Percentiles rank a stretch among this genome's conserved stretches.
These are phyloP conservation scores for Eupithecia exiguata DNA, from an alignment of 2,888 invertebrate species.

Conservation along the genomic window DNA sequence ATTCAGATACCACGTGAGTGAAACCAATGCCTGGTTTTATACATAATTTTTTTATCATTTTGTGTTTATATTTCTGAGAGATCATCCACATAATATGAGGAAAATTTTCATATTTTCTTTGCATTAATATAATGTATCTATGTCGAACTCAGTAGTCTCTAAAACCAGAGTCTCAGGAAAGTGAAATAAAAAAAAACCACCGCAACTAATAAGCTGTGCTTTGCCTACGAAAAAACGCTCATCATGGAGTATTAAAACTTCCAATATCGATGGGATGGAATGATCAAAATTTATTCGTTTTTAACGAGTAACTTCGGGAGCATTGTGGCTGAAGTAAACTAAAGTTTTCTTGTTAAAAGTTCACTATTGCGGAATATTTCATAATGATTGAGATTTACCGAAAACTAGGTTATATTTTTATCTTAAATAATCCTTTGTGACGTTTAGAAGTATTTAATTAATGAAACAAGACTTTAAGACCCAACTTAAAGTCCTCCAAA, in stretches of 20 bases:
- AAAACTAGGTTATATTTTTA: slow-evolving; percentile 40
- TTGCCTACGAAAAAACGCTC: not conserved
- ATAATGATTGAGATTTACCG: slow-evolving; percentile 69
- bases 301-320: slow-evolving; percentile 73
- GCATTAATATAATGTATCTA: not conserved
- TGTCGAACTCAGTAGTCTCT: not conserved
- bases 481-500: not conserved
- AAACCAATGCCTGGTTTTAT: not conserved
- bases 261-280: slow-evolving; percentile 62
- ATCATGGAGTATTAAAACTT: not conserved
- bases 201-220: not conserved
- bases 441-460: not conserved
- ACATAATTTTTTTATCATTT: not conserved
- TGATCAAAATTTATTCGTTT: slow-evolving; percentile 74
- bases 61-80: not conserved
- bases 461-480: not conserved
- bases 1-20: not conserved
- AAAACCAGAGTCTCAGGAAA: not conserved
- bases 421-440: not conserved
- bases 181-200: not conserved
- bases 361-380: slow-evolving; percentile 79
- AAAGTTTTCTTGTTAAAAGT: slow-evolving; percentile 84
- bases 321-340: slow-evolving; percentile 75
- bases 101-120: not conserved
- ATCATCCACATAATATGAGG: not conserved